Percentiles rank a stretch among this genome's conserved stretches.
phyloP scores from a whole-genome alignment of 2,797 vertebrate species.

The Miichthys miiuy region DNA sequence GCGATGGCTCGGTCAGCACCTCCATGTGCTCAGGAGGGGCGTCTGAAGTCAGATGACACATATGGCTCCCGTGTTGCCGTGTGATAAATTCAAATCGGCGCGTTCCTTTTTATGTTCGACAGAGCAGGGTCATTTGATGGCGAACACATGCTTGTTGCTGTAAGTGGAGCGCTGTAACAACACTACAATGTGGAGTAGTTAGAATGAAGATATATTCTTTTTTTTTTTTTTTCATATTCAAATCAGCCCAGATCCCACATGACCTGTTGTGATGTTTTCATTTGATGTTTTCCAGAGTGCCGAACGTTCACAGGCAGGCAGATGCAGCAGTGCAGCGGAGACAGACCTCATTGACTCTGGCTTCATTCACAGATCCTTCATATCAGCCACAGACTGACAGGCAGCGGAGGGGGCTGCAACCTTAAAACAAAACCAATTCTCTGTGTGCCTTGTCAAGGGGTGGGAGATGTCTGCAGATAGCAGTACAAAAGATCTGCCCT shows the following conservation, averaged over 20 bases:
- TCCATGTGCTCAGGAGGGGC: conserved; percentile 37
- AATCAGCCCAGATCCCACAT: conserved; percentile 56
- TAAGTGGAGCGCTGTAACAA: conserved; percentile 13
- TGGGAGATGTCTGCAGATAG: conserved; percentile 84
- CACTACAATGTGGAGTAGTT: conserved; percentile 11
- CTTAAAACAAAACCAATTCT: conserved; percentile 83
- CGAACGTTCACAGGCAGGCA: conserved; percentile 48
- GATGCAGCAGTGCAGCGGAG: conserved; percentile 53
- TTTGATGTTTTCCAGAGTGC: conserved; percentile 57
- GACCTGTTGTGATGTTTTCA: conserved; percentile 69
- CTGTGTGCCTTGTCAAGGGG: conserved; percentile 81
- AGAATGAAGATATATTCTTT: conserved; percentile 20
- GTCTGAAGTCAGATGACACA: conserved; percentile 58
- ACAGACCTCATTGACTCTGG: conserved; percentile 69
- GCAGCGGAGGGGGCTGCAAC: conserved; percentile 62
- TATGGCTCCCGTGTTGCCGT: conserved; percentile 50
- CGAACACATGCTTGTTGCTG: conserved; percentile 53
- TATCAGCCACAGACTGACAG: conserved; percentile 79
- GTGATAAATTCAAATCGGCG: conserved; percentile 52
- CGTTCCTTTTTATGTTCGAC: conserved; percentile 54
- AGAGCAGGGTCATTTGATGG: conserved; percentile 53
- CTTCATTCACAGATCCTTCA: conserved; percentile 75
- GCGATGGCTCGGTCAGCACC: conserved; percentile 48
- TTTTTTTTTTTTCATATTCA: conserved; percentile 26
- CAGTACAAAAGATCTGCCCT: conserved; percentile 83